Evolutionary conservation across 2,113 vertebrate species (phyloP), one percentile per base, ranked within the genome.

Genomic region (Eulemur rufifrons): DNA sequence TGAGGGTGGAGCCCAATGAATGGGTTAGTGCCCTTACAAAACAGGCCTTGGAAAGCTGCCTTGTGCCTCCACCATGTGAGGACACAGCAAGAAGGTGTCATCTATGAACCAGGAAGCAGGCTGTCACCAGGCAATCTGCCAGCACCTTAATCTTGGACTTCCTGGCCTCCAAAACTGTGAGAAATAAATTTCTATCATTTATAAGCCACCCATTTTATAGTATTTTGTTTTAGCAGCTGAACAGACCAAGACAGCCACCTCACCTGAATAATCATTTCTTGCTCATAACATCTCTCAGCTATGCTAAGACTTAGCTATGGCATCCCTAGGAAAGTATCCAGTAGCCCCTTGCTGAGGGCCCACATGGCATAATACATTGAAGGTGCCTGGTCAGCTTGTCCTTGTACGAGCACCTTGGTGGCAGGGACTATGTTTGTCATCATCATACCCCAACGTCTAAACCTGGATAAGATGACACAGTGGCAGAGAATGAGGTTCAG

Each of bases 361-460:
- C 15, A 1, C 2, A 1, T 34, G 4, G 20, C 42, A 50, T 21
- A 4, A 3, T 18, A 21, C 20, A 6, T 3, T 56, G 23, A 47
- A 18, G 34, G 21, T 25, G 17, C 11, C 37, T 15, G 7, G 23
- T 13, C 59, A 45, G 23, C 42, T 20, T 17, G 4, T 45, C 39
- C 37, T 81, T 59, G 17, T 23, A 8, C 13, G 39, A 73, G 17
- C 7, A 1, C n/a, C 10, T 20, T 50, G 34, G 21, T 21, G 8
- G 13, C 29, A 32, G 14, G 42, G 4, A 3, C 47, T 20, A 10
- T 39, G 20, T 10, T 54, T 69, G 13, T 32, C 32, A 34, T 42
- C 10, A 6, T 45, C 0, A 0, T 12, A 5, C 25, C 27, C n/a
- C 61, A 17, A 1, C 1, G 0, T 68, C 54, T 7, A 39, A 52